Percentiles rank a stretch among this genome's conserved stretches.
phyloP scores from a whole-genome alignment of 2,113 vertebrate genomes.

The Romanogobio albipinnatus region DNA sequence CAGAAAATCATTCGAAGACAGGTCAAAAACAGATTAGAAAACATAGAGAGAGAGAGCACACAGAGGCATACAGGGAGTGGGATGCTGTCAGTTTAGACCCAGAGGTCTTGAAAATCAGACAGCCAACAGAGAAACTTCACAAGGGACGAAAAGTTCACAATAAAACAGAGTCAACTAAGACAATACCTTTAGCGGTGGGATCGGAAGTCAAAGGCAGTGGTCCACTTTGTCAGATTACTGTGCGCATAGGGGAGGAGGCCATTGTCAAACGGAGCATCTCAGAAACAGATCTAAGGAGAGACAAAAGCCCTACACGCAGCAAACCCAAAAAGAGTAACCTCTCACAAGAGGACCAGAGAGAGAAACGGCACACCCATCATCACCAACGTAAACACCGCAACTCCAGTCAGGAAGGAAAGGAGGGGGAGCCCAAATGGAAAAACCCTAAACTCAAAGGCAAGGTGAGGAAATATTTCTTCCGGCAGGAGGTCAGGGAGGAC shows the following conservation, averaged over 20 bases:
- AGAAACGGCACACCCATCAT: constrained; percentile 70
- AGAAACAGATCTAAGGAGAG: constrained; percentile 84
- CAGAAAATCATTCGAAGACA: constrained; percentile 68
- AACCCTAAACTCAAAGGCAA: constrained; percentile 64
- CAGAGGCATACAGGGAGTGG: constrained; percentile 68
- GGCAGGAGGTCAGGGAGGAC: constrained; percentile 78
- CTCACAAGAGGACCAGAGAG: constrained; percentile 62
- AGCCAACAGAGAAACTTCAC: constrained; percentile 65
- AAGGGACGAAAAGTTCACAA: constrained; percentile 72
- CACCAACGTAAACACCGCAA: constrained; percentile 74
- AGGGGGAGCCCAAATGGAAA: constrained; percentile 62
- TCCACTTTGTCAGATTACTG: constrained; percentile 92
- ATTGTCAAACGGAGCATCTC: constrained; percentile 91
- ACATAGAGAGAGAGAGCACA: constrained; percentile 66
- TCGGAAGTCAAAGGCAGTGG: constrained; percentile 77
- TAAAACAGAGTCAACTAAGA: constrained; percentile 80
- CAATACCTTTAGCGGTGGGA: constrained; percentile 69
- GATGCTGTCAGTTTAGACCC: constrained; percentile 55
- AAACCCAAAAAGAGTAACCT: constrained; percentile 71
- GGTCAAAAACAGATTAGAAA: constrained; percentile 73
- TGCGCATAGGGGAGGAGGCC: constrained; percentile 89
- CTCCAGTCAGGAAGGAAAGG: constrained; percentile 65
- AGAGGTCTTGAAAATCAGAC: constrained; percentile 62
- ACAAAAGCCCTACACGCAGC: constrained; percentile 73
- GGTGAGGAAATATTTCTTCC: constrained; percentile 75